Base-by-base conservation (phyloP, 1,140 invertebrate genomes). In the Temnothorax longispinosus region DNA sequence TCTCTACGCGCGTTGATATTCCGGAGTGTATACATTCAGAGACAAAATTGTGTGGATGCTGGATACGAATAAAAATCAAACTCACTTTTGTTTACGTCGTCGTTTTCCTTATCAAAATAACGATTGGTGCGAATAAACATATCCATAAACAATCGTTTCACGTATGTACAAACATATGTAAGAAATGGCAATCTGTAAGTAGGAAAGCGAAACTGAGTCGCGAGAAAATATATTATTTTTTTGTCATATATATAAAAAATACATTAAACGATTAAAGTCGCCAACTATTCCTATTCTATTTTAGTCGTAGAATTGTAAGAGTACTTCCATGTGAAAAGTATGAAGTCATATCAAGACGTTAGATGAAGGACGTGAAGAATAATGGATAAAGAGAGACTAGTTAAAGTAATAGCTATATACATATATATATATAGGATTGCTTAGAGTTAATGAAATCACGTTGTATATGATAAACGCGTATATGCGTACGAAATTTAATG, bases 121-220 rank as follows among this genome's bases (percentile, higher is more conserved):
- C 47, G 35, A 56, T 44, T 76, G 44, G 54, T 86, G 41, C 52
- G 44, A 72, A 72, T 60, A 35, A 84, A 81, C 77, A 81, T 71
- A 81, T 78, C 58, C 76, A 78, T 78, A 65, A 78, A 41, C 47
- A 65, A 81, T 67, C 44, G n/a, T 81, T 81, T 81, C 64, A 81
- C 32, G 47, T 67, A 80, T 56, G 64, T 44, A 71, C 21, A 71
- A 81, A 71, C 47, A 18, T 54, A 35, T 54, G 35, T 50, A 41
- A 69, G 35, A 58, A 81, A 41, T 71, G 38, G 65, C 54, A 81
- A 81, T 81, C 52, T 81, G 69, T 50, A 56, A 71, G n/a, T 44
- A 54, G 38, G 18, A n/a, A 71, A 71, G 50, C 10, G n/a, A 60
- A 56, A 56, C 21, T 71, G 47, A 41, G 21, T 41, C 27, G 27